Percentiles rank a stretch among this genome's conserved stretches.
Evolutionary conservation across 37 sponge, comb jelly and placozoan genomes (phyloP).

Genomic region (Axinella damicornis): DNA sequence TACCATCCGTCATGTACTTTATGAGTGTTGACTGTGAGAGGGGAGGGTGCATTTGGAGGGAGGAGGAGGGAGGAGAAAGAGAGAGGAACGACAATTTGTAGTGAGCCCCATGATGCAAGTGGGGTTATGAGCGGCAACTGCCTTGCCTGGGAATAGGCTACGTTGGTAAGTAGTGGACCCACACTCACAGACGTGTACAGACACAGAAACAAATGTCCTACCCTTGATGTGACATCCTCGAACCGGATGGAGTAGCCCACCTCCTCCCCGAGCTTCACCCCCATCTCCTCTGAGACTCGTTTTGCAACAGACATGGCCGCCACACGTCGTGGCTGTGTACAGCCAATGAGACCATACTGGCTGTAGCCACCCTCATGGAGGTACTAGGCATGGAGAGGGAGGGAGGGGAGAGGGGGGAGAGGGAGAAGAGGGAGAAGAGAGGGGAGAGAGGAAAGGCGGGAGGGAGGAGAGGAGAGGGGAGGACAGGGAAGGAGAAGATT

Average conservation of each 20-base stretch:
- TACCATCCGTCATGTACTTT: conserved; percentile 99
- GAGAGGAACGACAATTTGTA: no score
- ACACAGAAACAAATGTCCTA: conserved; percentile 1
- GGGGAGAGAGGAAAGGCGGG: no score
- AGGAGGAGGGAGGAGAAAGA: no score
- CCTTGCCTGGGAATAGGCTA: no score
- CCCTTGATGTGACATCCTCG: conserved; percentile 97
- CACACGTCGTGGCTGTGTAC: conserved; percentile 99
- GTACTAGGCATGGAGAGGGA: conserved; percentile 60
- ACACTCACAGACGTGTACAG: not conserved
- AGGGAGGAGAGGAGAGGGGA: no score
- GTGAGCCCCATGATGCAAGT: no score
- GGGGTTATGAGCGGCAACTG: no score
- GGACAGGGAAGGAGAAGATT: no score
- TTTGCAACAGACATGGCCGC: conserved; percentile 99
- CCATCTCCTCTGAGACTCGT: conserved; percentile 96
- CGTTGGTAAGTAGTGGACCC: no score
- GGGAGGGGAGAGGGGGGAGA: not conserved
- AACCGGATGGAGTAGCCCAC: conserved; percentile 99
- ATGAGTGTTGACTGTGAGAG: conserved; percentile 86
- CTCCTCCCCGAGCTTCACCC: conserved; percentile 88
- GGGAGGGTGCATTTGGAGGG: no score
- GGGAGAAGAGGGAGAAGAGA: no score
- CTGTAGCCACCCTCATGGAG: conserved; percentile 96
- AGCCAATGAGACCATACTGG: conserved; percentile 94